A percentile compares a stretch with the other conserved stretches of the same genome.
phyloP scores from a whole-genome alignment of 2,797 vertebrate genomes.

The Lithobates sylvaticus region DNA sequence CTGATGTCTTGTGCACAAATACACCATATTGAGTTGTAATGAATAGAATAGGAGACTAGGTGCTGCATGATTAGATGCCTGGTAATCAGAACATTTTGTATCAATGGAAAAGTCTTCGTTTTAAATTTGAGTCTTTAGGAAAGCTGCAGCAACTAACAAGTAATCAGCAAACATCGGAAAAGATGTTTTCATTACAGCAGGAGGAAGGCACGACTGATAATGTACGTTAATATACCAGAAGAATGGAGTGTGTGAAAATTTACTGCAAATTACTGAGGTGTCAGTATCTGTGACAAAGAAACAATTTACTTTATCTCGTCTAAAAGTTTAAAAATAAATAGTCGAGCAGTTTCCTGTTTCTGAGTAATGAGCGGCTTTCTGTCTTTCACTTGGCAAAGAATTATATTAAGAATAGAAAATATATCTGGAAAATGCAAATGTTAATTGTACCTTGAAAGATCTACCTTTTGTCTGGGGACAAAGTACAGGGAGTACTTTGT shows the following conservation, averaged over 20 bases:
- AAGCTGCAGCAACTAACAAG: not conserved
- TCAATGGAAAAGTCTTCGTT: not conserved
- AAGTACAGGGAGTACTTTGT: too few relatives aligned
- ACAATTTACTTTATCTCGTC: not conserved
- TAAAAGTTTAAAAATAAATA: not conserved
- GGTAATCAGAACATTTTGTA: not conserved
- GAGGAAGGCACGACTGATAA: not conserved
- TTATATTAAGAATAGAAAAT: too few relatives aligned
- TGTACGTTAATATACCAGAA: constrained; percentile 6
- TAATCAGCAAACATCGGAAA: constrained; percentile 3
- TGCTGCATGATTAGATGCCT: not conserved
- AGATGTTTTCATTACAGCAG: not conserved
- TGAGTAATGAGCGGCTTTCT: not conserved
- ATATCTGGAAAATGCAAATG: too few relatives aligned
- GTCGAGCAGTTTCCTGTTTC: not conserved
- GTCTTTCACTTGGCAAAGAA: too few relatives aligned
- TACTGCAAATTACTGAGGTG: not conserved
- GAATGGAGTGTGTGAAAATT: not conserved
- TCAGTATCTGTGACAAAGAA: not conserved
- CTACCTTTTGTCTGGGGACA: too few relatives aligned
- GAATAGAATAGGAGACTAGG: not conserved
- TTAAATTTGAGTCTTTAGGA: not conserved
- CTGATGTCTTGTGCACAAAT: too few relatives aligned
- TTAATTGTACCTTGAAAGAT: too few relatives aligned
- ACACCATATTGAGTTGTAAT: not conserved